Conservation (phyloP, 2,797 vertebrate species). For the Adrianichthys oophorus region DNA sequence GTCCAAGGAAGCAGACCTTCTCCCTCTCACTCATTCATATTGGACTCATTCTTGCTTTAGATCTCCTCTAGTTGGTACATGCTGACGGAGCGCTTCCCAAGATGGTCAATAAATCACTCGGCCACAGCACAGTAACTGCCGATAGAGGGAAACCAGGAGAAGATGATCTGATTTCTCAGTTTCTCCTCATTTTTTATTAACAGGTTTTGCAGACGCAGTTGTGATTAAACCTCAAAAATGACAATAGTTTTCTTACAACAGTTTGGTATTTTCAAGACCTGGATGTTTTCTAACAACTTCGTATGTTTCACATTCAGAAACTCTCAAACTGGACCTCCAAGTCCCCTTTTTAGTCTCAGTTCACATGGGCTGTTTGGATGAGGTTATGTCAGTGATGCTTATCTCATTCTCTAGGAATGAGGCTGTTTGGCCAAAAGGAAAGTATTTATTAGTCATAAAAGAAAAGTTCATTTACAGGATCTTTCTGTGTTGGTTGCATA, state of each 20-base stretch:
- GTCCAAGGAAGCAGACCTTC: slow-evolving; percentile 85
- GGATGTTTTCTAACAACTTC: too few relatives aligned
- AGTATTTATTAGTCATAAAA: neutral
- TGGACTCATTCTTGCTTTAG: slow-evolving; percentile 59
- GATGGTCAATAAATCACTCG: slow-evolving; percentile 92
- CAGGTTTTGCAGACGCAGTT: slow-evolving; percentile 33
- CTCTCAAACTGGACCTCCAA: neutral
- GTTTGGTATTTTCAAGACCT: slow-evolving; percentile 1
- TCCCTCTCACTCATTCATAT: slow-evolving; percentile 85
- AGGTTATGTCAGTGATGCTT: slow-evolving; percentile 47
- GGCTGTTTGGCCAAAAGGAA: slow-evolving; percentile 55
- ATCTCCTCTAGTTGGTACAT: slow-evolving; percentile 62
- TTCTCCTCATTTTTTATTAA: slow-evolving; percentile 23
- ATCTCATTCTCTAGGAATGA: slow-evolving; percentile 54
- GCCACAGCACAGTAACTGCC: slow-evolving; percentile 81
- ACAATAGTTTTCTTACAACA: slow-evolving; percentile 39
- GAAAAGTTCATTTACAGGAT: neutral
- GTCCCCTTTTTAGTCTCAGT: slow-evolving; percentile 19
- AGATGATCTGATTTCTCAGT: slow-evolving; percentile 54
- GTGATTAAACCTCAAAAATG: slow-evolving; percentile 55
- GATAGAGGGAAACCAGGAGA: slow-evolving; percentile 56
- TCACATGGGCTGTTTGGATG: slow-evolving; percentile 26
- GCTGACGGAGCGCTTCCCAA: slow-evolving; percentile 85
- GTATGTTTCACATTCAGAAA: too few relatives aligned
- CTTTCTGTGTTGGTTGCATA: neutral